phyloP scores from a whole-genome alignment of 1,140 invertebrate species.

The Drosophila bocki region DNA sequence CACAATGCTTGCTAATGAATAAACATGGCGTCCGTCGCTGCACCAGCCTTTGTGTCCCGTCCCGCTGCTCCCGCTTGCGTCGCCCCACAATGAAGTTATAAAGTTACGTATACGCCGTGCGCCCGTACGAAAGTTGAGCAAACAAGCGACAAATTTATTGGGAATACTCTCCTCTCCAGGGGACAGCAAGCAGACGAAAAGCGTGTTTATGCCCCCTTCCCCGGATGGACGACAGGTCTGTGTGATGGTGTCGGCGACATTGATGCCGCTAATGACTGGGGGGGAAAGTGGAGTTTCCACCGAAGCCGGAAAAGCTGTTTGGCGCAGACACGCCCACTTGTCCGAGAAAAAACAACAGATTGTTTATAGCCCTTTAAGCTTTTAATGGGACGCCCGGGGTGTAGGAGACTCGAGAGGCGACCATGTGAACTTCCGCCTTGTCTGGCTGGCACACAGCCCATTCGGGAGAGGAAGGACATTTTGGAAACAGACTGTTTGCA shows the following conservation, averaged over 20 bases:
- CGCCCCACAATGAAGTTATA: constrained; percentile 31
- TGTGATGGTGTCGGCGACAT: constrained; percentile 56
- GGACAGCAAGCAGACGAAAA: constrained; percentile 28
- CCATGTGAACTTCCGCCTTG: constrained; percentile 57
- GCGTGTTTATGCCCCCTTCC: constrained; percentile 25
- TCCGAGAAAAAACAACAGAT: constrained; percentile 41
- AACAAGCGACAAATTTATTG: constrained; percentile 80
- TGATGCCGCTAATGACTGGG: constrained; percentile 66
- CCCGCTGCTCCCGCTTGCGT: not conserved
- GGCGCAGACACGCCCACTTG: constrained; percentile 30
- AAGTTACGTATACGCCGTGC: constrained; percentile 73
- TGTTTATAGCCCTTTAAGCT: constrained; percentile 72
- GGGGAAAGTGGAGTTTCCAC: constrained; percentile 3
- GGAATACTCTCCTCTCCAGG: constrained; percentile 31
- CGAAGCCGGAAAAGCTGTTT: constrained; percentile 8
- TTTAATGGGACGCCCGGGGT: constrained; percentile 42
- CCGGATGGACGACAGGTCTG: constrained; percentile 35
- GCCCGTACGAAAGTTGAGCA: constrained; percentile 43
- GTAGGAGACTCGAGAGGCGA: constrained; percentile 22
- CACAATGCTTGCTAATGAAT: constrained; percentile 80
- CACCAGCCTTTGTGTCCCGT: not conserved
- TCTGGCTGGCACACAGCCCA: constrained; percentile 1
- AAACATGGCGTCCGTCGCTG: constrained; percentile 69
- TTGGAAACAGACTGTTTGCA: constrained; percentile 9
- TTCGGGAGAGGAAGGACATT: constrained; percentile 2